A percentile compares a stretch with the other conserved stretches of the same genome.
Conservation (phyloP, 1,140 invertebrate genomes). For the Anastrepha ludens region DNA sequence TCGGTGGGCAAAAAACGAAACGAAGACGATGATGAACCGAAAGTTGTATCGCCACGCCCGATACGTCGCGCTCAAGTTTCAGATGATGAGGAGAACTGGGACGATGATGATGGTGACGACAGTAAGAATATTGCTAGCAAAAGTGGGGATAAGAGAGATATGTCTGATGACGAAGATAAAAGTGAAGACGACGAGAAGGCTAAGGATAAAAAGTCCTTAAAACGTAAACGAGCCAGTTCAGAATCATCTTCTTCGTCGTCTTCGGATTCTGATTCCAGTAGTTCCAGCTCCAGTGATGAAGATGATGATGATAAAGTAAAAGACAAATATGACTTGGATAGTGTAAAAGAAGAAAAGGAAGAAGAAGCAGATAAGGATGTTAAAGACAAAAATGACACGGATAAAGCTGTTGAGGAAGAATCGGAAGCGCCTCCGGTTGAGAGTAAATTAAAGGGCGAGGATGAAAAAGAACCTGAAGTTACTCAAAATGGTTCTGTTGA, state of each 20-base stretch:
- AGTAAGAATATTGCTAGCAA: neutral
- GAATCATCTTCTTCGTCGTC: conserved; percentile 71
- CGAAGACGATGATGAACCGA: conserved; percentile 63
- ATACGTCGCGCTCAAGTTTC: conserved; percentile 56
- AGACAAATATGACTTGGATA: conserved; percentile 74
- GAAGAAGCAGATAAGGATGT: conserved; percentile 68
- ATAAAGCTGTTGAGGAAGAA: conserved; percentile 54
- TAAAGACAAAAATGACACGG: conserved; percentile 55
- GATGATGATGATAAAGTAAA: conserved; percentile 70
- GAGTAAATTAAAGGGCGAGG: neutral
- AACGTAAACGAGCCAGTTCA: conserved; percentile 74
- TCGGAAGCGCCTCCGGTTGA: conserved; percentile 6
- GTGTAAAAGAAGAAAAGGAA: conserved; percentile 64
- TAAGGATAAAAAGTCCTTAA: conserved; percentile 67
- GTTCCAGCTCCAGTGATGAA: conserved; percentile 67
- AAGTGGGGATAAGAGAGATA: conserved; percentile 58
- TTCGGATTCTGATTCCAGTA: conserved; percentile 65
- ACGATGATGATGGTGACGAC: conserved; percentile 71
- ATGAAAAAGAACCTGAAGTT: conserved; percentile 53
- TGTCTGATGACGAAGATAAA: conserved; percentile 64
- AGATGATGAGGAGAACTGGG: conserved; percentile 74
- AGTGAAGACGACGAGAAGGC: conserved; percentile 63
- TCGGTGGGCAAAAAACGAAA: conserved; percentile 63
- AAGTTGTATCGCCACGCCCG: conserved; percentile 62
- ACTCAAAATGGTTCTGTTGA: neutral